These are phyloP conservation scores for Dipus sagitta DNA, from an alignment of 2,797 vertebrate genomes.

Conservation along the genomic window DNA sequence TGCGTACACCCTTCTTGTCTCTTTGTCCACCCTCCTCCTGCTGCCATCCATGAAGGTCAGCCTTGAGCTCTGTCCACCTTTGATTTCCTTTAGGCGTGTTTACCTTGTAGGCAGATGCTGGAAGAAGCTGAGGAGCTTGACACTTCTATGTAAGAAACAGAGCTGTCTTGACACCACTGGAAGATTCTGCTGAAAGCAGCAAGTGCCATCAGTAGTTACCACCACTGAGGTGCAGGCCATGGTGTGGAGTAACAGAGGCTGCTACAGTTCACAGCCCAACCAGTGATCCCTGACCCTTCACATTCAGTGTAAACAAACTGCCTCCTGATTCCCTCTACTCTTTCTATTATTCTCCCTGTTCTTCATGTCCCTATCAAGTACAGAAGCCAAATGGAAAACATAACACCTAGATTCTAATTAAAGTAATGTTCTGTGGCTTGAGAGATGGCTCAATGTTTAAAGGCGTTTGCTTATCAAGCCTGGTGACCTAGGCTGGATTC, in stretches of 20 bases:
- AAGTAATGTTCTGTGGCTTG: not conserved
- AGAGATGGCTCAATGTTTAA: too few species aligned
- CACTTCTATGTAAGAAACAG: not conserved
- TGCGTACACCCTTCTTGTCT: too few species aligned
- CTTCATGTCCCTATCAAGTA: not conserved
- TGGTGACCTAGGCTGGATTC: too few species aligned
- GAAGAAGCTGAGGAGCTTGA: not conserved
- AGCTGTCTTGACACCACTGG: not conserved
- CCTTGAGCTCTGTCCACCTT: not conserved
- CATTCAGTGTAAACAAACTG: not conserved
- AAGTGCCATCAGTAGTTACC: not conserved
- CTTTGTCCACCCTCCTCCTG: not conserved
- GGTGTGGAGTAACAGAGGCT: not conserved
- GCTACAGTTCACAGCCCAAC: not conserved
- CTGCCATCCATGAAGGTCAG: not conserved
- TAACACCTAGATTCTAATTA: not conserved
- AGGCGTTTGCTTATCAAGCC: too few species aligned
- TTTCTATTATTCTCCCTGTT: not conserved
- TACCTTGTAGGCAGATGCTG: not conserved
- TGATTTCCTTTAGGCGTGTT: not conserved
- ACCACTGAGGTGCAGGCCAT: not conserved
- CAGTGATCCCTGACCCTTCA: not conserved
- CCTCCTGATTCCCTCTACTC: not conserved
- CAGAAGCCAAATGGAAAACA: not conserved
- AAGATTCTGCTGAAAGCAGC: not conserved